Evolutionary conservation across 1,140 invertebrate genomes (phyloP), one percentile per base, ranked within the genome.

Genomic region (Pygmarrhopalites habei): DNA sequence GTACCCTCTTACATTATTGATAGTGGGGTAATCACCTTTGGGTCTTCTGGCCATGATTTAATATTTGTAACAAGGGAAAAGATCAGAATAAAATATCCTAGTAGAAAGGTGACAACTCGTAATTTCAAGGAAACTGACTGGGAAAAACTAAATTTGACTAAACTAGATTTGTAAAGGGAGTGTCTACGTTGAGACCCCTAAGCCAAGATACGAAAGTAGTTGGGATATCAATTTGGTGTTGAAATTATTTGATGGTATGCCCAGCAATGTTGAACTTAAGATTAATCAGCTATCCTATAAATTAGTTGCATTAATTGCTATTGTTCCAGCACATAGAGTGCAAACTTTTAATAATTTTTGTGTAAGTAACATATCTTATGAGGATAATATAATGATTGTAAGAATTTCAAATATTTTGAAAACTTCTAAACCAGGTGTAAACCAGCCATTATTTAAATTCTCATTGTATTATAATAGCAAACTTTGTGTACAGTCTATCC

Each of bases 301-400:
- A n/a, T n/a, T n/a, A n/a, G n/a, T n/a, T n/a, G n/a, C 52, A 1
- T 23, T 66, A 21, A 14, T 66, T 10, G 55, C 55, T 17, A 14
- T 66, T 7, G 17, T 41, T 7, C 57, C 49, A n/a, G 64, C 35
- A 3, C 53, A 62, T 10, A 35, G 64, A 21, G 43, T 58, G 1
- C 64, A 61, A 53, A 66, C 60, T 0, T 44, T 66, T 23, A n/a
- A 41, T 21, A 23, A 7, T 3, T 61, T 66, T 62, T 28, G 30
- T 3, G 1, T 66, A 23, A 26, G 23, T 17, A 58, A 66, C 47
- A 51, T 62, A 21, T 15, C 23, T 23, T 0, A 43, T 2, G 28
- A 30, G 1, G n/a, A 28, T 41, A 5, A n/a, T 2, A 2, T 17
- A 23, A 12, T 51, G 1, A 23, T 30, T 2, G 41, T 65, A 46